phyloP scores from a whole-genome alignment of 2,797 vertebrate genomes.

The Hylomyscus alleni region DNA sequence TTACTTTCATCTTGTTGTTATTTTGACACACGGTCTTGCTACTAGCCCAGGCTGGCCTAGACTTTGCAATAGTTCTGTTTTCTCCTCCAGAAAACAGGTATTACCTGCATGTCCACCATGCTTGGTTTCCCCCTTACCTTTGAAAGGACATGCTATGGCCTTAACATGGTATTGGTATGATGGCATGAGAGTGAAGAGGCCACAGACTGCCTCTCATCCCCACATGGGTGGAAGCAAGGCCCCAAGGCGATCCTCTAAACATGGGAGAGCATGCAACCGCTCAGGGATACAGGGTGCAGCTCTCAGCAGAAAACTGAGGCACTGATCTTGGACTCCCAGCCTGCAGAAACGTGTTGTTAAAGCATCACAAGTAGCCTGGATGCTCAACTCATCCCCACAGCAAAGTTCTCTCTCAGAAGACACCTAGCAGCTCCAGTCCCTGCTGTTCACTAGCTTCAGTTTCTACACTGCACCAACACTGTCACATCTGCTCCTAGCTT shows the following conservation, averaged over 20 bases:
- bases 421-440: background rate
- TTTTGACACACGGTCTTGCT: background rate
- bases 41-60: background rate
- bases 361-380: background rate
- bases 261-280: background rate
- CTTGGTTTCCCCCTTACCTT: background rate
- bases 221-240: background rate
- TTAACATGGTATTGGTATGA: background rate
- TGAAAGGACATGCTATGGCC: background rate
- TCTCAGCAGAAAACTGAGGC: background rate
- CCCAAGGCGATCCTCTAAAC: background rate
- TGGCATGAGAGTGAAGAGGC: no score
- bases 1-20: background rate
- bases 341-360: background rate
- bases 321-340: background rate
- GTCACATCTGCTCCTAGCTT: background rate
- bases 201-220: background rate
- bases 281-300: background rate
- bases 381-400: background rate
- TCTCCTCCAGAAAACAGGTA: background rate
- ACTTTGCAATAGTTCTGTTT: background rate
- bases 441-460: fast-evolving
- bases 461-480: background rate
- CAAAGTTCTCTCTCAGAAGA: background rate
- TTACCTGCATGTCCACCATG: background rate